phyloP scores from a whole-genome alignment of 2,113 vertebrate species.

The Caretta caretta region DNA sequence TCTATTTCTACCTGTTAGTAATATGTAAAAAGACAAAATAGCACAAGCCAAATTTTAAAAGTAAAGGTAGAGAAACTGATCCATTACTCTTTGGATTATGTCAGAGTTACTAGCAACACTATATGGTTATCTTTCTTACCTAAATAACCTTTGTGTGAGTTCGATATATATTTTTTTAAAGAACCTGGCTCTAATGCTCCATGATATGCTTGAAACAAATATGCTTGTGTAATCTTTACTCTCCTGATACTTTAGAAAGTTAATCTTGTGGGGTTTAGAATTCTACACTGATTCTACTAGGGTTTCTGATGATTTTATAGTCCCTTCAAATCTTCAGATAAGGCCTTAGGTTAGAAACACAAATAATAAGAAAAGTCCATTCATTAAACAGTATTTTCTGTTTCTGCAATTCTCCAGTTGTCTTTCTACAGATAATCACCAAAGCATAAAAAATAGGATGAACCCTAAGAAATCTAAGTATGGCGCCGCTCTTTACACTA shows the following conservation, averaged over 20 bases:
- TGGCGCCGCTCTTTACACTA: not conserved
- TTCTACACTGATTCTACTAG: rapidly evolving
- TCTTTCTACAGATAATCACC: not conserved
- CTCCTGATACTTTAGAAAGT: not conserved
- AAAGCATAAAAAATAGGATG: rapidly evolving
- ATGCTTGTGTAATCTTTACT: not conserved
- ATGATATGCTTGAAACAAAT: not conserved
- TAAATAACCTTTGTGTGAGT: not conserved
- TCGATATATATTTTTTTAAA: not conserved
- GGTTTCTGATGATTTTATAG: not conserved
- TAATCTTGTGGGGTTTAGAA: not conserved
- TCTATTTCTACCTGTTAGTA: not conserved
- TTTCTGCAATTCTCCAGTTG: not conserved
- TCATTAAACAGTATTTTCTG: not conserved
- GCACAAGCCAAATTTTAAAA: not conserved
- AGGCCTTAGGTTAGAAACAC: not conserved
- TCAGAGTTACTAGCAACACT: not conserved
- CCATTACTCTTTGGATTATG: not conserved
- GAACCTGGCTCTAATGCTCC: not conserved
- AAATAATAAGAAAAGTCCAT: not conserved
- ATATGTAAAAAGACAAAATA: not conserved
- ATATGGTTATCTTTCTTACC: not conserved
- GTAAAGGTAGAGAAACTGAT: not conserved
- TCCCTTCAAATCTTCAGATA: not conserved
- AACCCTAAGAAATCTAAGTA: not conserved